Evolutionary conservation across 2,888 invertebrate genomes (phyloP).

Genomic region (Pristionchus mayeri): DNA sequence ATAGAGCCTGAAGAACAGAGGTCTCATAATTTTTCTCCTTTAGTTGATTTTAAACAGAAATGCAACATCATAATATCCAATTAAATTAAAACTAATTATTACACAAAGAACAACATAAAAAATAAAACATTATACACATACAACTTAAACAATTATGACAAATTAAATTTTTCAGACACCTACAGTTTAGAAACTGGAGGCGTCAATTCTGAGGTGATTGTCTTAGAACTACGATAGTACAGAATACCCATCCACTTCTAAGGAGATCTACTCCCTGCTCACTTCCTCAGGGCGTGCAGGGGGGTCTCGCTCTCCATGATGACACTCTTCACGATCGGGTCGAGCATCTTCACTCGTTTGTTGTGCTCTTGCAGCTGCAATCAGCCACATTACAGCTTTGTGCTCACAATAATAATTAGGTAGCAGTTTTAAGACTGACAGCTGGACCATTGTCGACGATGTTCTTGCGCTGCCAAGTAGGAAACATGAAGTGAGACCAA

Average conservation of each 20-base stretch:
- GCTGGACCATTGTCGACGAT: not conserved
- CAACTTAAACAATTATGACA: not conserved
- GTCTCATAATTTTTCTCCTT: not conserved
- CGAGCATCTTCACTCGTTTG: not conserved
- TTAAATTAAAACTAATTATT: not conserved
- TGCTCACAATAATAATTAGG: too few species aligned
- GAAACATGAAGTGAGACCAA: not conserved
- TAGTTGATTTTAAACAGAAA: not conserved
- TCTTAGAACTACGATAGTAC: too few species aligned
- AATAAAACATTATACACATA: not conserved
- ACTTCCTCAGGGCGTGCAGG: too few species aligned
- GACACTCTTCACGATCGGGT: not conserved
- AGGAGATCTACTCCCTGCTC: too few species aligned
- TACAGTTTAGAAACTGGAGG: too few species aligned
- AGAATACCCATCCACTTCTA: too few species aligned
- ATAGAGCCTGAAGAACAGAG: not conserved
- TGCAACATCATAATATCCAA: not conserved
- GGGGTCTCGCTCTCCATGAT: not conserved
- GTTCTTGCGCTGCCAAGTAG: not conserved
- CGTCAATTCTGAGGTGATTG: too few species aligned
- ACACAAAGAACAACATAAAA: not conserved
- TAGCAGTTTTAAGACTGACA: too few species aligned
- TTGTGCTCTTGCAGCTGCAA: not conserved
- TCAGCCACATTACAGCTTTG: too few species aligned
- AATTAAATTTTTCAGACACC: too few species aligned